Base-by-base conservation (phyloP, 2,888 invertebrate species). In the Pterostichus niger region DNA sequence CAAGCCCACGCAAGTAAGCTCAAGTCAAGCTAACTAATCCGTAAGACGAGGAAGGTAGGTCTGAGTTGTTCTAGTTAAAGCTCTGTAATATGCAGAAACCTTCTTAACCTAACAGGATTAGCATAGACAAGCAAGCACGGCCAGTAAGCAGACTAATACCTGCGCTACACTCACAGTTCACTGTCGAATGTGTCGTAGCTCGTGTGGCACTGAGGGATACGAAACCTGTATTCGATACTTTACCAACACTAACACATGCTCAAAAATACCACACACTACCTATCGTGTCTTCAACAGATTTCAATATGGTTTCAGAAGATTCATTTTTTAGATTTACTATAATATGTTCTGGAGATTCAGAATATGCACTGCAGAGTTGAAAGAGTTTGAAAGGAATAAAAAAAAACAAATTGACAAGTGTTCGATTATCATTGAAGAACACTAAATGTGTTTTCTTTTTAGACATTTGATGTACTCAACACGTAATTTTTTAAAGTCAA, bases 71-170 rank as follows among this genome's bases (percentile, higher is more conserved):
- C 88, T 87, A 87, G 87, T 88, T 92, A 92, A 92, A 93, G 92
- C 93, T 92, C 89, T 91, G 92, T 93, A 93, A 93, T 93, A 93
- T 93, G 93, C 92, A 92, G 93, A 93, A 93, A 93, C 93, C 93
- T 93, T 93, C 93, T 93, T 93, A 93, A 92, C 92, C 93, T 93
- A 93, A 93, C 93, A 93, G 92, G 93, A 93, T 93, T 93, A 93
- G 92, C 93, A 92, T 90, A 91, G 90, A 91, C 92, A 92, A 92
- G 92, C 90, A 90, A 91, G 91, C 91, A 91, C 91, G 91, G 91
- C 92, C 90, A 92, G 91, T 91, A 86, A 87, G 81, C 84, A 75
- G 86, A 44, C 86, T 86, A 87, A 87, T 87, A 86, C 87, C 86
- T 84, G 86, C 85, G 35, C 17, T 44, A 44, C 44, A 71, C 46